These are phyloP conservation scores for Galeopsomyia nigrocyanea DNA, from an alignment of 2,888 invertebrate species.

Conservation along the genomic window DNA sequence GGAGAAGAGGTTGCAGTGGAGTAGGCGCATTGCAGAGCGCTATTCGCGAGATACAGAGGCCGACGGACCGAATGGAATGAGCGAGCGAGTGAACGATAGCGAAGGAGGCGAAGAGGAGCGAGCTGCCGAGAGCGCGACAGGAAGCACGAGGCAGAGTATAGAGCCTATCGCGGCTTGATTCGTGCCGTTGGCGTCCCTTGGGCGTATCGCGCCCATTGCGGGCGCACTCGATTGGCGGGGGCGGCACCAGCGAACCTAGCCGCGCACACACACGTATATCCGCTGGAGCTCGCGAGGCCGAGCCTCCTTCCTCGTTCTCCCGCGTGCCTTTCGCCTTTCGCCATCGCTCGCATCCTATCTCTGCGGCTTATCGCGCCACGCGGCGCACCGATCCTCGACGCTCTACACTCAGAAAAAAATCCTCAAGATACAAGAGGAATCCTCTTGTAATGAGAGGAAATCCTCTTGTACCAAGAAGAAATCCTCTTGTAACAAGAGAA, in stretches of 20 bases:
- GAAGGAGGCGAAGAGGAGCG: background rate
- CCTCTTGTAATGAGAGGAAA: no score
- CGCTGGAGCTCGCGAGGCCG: constrained; percentile 58
- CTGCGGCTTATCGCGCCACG: no score
- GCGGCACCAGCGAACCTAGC: constrained; percentile 61
- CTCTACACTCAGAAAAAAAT: no score
- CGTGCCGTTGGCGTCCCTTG: constrained; percentile 58
- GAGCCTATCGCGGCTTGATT: constrained; percentile 57
- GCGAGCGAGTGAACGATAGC: no score
- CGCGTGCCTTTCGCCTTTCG: constrained; percentile 40
- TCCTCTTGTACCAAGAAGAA: no score
- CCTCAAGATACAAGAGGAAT: no score
- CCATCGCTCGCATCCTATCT: no score
- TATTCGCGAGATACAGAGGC: no score
- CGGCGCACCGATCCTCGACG: background rate
- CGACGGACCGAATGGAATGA: background rate
- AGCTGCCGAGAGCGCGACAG: constrained; percentile 41
- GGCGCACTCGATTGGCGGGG: constrained; percentile 65
- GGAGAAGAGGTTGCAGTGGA: no score
- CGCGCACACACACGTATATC: constrained; percentile 59
- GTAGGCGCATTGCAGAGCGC: no score
- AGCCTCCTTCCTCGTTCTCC: constrained; percentile 55
- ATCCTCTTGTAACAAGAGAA: no score
- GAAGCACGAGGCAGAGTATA: constrained; percentile 52
- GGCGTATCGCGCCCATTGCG: constrained; percentile 63